Base-by-base conservation (phyloP, 2,113 vertebrate genomes). In the Mobula hypostoma region DNA sequence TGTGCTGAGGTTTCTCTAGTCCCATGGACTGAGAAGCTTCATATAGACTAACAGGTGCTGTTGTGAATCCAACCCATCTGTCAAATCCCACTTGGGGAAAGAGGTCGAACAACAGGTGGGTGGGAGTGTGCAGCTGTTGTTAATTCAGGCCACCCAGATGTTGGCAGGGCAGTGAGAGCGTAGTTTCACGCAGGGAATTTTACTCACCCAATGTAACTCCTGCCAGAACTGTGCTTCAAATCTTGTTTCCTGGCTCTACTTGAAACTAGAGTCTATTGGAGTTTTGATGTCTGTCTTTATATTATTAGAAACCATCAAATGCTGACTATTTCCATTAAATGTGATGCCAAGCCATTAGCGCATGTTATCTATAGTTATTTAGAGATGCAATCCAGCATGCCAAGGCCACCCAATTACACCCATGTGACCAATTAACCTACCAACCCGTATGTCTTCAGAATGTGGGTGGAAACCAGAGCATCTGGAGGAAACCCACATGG, bases 101-200 rank as follows among this genome's bases (percentile, higher is more conserved):
- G 83, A 63, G 83, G 12, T 63, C 3, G 56, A 58, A 61, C 27
- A 63, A 11, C 56, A 1, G 83, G 83, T 88, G 83, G 58, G 83
- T 88, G 83, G 83, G 27, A 88, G 58, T 5, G 56, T 88, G 83
- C 83, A 88, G 83, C 83, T 88, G 83, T 58, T 27, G n/a, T 63
- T 27, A 15, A 5, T 56, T 63, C 27, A 15, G 56, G 56, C 83
- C 83, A 88, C 58, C 58, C 83, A 88, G 9, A n/a, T 27, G 24
- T 8, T 88, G 83, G 56, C 8, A 87, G 27, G 27, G 58, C 11
- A 15, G 27, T 5, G 29, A 11, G 36, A 83, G 40, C 14, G 58
- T 1, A 61, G 58, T 1, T 63, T 56, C 56, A 63, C 56, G 1
- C 27, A 12, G 24, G 58, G 83, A 6, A 63, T 15, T 63, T 61